A percentile compares a stretch with the other conserved stretches of the same genome.
Evolutionary conservation across 1,140 invertebrate genomes (phyloP).

Genomic region (Drosophila nebulosa): DNA sequence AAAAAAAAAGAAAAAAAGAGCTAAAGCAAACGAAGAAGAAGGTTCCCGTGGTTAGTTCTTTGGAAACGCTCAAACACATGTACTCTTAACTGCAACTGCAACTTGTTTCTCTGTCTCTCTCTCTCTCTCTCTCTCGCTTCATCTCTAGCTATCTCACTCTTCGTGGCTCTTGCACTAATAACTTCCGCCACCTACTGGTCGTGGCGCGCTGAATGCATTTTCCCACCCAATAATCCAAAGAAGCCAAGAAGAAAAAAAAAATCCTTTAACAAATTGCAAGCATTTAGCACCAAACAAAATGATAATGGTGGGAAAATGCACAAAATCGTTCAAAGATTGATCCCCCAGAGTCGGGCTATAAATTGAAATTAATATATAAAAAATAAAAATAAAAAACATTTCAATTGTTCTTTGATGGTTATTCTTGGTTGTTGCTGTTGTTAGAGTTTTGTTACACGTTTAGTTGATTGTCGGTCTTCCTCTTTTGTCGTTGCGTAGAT

Average conservation of each 20-base stretch:
- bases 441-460: no score
- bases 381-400: constrained; percentile 45
- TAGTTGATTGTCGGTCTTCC: not conserved
- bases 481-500: constrained; percentile 69
- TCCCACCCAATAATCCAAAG: constrained; percentile 11
- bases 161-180: constrained; percentile 46
- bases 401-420: constrained; percentile 35
- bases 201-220: constrained; percentile 12
- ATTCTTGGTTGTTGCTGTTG: no score
- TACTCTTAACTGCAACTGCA: constrained; percentile 50
- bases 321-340: no score
- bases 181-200: constrained; percentile 66
- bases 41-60: constrained; percentile 44
- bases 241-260: constrained; percentile 36
- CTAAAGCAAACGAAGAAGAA: constrained; percentile 15
- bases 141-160: not conserved
- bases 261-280: constrained; percentile 70
- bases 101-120: not conserved
- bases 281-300: constrained; percentile 70
- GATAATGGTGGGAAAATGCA: constrained; percentile 7
- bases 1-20: constrained; percentile 18
- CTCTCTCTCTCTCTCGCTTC: not conserved
- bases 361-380: constrained; percentile 72
- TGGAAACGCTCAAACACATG: constrained; percentile 44
- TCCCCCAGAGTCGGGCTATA: constrained; percentile 25